Evolutionary conservation across 2,888 invertebrate genomes (phyloP).

Genomic region (Priocnemis perturbator): DNA sequence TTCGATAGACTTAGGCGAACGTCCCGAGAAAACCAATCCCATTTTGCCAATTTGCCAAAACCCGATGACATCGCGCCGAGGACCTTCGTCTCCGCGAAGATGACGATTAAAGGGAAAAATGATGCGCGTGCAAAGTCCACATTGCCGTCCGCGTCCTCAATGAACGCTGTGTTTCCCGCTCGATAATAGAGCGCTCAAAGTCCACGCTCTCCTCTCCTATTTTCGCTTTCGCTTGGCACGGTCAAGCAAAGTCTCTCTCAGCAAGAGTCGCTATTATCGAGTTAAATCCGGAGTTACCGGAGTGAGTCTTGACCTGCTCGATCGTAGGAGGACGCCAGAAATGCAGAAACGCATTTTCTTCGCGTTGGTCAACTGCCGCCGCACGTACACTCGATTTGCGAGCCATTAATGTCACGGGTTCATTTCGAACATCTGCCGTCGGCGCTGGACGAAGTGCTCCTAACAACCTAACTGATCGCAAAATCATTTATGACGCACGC

Average conservation of each 20-base stretch:
- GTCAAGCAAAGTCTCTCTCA: slow-evolving; percentile 8
- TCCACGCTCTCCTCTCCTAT: slow-evolving; percentile 44
- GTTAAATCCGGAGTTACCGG: slow-evolving; percentile 24
- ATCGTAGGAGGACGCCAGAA: slow-evolving; percentile 25
- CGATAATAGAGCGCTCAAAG: slow-evolving; percentile 36
- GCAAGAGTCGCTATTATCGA: slow-evolving; percentile 26
- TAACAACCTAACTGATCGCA: no score
- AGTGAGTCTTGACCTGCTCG: slow-evolving; percentile 37
- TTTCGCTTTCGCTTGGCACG: slow-evolving; percentile 35
- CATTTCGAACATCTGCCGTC: no score
- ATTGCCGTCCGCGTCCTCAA: slow-evolving; percentile 9
- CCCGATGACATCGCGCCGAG: no score
- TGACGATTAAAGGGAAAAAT: no score
- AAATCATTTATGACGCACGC: no score
- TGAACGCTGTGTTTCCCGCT: slow-evolving; percentile 27
- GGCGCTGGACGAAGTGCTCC: no score
- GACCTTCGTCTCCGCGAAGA: no score
- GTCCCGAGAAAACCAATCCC: no score
- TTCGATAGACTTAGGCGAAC: no score
- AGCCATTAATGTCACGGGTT: no score
- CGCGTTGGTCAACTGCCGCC: background rate
- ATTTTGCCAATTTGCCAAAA: no score
- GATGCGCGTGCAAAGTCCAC: slow-evolving; percentile 2
- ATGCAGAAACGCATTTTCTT: slow-evolving; percentile 12
- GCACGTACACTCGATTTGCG: no score